A percentile compares a stretch with the other conserved stretches of the same genome.
Evolutionary conservation across 2,888 invertebrate species (phyloP).

Genomic region (Orthosia cruda): DNA sequence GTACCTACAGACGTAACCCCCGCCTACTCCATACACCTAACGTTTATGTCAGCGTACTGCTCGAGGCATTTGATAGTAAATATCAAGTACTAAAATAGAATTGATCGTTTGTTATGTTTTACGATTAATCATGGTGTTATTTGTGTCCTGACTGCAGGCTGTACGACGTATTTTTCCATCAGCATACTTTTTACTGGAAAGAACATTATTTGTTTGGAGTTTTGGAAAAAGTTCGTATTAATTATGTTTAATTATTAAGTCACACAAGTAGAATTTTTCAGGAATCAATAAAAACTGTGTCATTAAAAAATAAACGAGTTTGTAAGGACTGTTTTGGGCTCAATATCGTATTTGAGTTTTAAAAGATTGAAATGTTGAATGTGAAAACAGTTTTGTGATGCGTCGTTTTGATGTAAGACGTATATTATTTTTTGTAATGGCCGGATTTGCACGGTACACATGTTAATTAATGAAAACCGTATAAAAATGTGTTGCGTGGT

Average conservation of each 20-base stretch:
- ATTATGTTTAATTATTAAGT: too few relatives aligned
- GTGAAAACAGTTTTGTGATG: too few relatives aligned
- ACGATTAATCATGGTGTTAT: conserved; percentile 33
- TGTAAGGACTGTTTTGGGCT: too few relatives aligned
- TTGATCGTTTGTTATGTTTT: conserved; percentile 29
- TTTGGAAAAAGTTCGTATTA: too few relatives aligned
- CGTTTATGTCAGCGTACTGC: conserved; percentile 42
- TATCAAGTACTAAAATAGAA: conserved; percentile 38
- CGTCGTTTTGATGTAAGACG: too few relatives aligned
- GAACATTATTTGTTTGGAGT: too few relatives aligned
- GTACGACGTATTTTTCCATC: not conserved
- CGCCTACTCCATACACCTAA: conserved; percentile 49
- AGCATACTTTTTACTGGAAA: not conserved
- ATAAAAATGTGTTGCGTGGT: not conserved
- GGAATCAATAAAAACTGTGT: too few relatives aligned
- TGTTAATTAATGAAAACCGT: not conserved
- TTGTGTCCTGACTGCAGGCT: not conserved
- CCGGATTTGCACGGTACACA: not conserved
- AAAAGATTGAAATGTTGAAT: too few relatives aligned
- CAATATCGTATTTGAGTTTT: too few relatives aligned
- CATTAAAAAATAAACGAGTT: too few relatives aligned
- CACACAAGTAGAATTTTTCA: too few relatives aligned
- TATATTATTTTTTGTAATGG: not conserved
- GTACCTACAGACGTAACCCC: conserved; percentile 26
- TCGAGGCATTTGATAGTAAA: conserved; percentile 41